Evolutionary conservation across 2,888 invertebrate genomes (phyloP).

Genomic region (Ochropacha duplaris): DNA sequence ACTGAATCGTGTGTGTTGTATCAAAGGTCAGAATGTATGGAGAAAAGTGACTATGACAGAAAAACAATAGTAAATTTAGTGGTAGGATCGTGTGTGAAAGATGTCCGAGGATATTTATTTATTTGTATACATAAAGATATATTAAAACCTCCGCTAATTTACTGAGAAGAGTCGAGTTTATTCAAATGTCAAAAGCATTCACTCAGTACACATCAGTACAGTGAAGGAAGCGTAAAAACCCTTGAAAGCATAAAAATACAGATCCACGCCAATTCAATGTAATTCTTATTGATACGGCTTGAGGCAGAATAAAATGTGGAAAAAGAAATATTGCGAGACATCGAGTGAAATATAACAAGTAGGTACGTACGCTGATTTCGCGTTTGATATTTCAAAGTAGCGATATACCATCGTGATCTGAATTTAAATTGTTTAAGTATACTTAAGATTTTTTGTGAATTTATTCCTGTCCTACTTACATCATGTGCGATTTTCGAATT

Average conservation of each 20-base stretch:
- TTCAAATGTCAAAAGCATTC: neutral
- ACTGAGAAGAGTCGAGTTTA: neutral
- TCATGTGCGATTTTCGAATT: neutral
- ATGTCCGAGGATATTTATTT: too few relatives aligned
- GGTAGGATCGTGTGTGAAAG: too few relatives aligned
- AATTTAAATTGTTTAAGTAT: neutral
- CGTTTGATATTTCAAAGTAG: conserved; percentile 2
- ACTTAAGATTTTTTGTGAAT: neutral
- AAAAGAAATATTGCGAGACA: neutral
- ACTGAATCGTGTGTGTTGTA: too few relatives aligned
- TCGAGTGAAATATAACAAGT: neutral
- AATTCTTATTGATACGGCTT: neutral
- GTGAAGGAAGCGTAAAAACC: neutral
- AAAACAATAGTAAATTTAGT: too few relatives aligned
- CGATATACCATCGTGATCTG: neutral
- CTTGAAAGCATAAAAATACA: neutral
- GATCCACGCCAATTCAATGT: neutral
- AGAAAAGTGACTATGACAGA: too few relatives aligned
- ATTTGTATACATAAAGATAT: too few relatives aligned
- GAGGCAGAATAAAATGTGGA: neutral
- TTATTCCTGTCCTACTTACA: neutral
- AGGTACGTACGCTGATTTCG: neutral
- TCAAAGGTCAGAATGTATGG: too few relatives aligned
- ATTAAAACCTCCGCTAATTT: neutral
- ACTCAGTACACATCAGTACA: neutral